Conservation (phyloP, 2,888 invertebrate species). For the Luperina testacea region DNA sequence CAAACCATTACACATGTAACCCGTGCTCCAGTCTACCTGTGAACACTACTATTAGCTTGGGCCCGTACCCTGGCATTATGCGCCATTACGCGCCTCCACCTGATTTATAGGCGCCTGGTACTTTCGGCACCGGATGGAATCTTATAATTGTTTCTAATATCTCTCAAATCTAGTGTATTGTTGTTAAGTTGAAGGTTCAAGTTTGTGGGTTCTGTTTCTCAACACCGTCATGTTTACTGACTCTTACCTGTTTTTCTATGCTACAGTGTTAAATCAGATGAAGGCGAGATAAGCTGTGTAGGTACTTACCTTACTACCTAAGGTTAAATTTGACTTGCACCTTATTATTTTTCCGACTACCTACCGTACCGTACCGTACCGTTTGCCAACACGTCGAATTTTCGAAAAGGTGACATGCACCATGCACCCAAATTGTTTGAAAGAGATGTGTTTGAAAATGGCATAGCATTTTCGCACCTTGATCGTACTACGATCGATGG, state of each 20-base stretch:
- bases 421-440: not conserved
- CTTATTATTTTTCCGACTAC: not conserved
- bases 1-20: not conserved
- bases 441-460: not conserved
- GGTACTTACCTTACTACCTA: not conserved
- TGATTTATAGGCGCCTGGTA: constrained; percentile 74
- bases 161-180: constrained; percentile 35
- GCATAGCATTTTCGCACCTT: not conserved
- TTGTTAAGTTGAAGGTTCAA: constrained; percentile 18
- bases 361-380: not conserved
- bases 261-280: not conserved
- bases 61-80: constrained; percentile 75
- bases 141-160: constrained; percentile 61
- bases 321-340: not conserved
- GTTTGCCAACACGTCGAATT: not conserved
- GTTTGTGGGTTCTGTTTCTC: not conserved
- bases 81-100: constrained; percentile 75
- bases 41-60: constrained; percentile 50
- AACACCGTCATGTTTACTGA: not conserved
- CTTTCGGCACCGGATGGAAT: constrained; percentile 65
- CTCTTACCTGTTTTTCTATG: not conserved
- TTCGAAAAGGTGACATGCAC: not conserved
- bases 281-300: too few relatives aligned
- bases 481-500: not conserved
- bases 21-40: constrained; percentile 67